Percentiles rank a stretch among this genome's conserved stretches.
Evolutionary conservation across 2,888 invertebrate genomes (phyloP).

Genomic region (Choreutis nemorana): DNA sequence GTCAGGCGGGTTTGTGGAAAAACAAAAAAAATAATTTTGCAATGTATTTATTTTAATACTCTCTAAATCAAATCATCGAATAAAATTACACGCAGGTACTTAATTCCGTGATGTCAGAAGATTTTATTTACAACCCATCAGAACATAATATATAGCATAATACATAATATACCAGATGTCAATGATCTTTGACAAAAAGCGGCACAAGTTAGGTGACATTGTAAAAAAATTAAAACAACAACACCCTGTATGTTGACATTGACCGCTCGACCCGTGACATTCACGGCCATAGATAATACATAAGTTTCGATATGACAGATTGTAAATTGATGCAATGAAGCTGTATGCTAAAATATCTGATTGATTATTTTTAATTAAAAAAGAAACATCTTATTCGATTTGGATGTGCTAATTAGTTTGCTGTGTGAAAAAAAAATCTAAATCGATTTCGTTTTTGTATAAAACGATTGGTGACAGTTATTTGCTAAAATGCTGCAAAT

Average conservation of each 20-base stretch:
- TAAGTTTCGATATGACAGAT: conserved; percentile 6
- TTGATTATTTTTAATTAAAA: too few species aligned
- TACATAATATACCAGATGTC: conserved; percentile 11
- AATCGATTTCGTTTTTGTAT: too few species aligned
- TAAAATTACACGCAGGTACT: not conserved
- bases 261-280: conserved; percentile 17
- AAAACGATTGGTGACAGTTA: too few species aligned
- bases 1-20: too few species aligned
- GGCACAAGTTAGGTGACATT: conserved; percentile 15
- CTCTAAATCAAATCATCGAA: not conserved
- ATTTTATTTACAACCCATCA: too few species aligned
- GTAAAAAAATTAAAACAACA: conserved; percentile 29
- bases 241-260: conserved; percentile 25
- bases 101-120: too few species aligned
- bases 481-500: too few species aligned
- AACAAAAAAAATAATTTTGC: conserved; percentile 7
- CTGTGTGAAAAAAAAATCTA: too few species aligned
- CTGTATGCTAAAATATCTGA: too few species aligned
- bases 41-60: conserved; percentile 3
- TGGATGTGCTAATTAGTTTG: too few species aligned
- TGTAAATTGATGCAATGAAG: too few species aligned
- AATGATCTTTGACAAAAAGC: conserved; percentile 21
- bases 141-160: not conserved
- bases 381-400: too few species aligned
- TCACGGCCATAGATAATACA: conserved; percentile 14